These are phyloP conservation scores for Cladorhizidae sp. DNA, from an alignment of 37 sponge, comb jelly and placozoan genomes.

Conservation along the genomic window DNA sequence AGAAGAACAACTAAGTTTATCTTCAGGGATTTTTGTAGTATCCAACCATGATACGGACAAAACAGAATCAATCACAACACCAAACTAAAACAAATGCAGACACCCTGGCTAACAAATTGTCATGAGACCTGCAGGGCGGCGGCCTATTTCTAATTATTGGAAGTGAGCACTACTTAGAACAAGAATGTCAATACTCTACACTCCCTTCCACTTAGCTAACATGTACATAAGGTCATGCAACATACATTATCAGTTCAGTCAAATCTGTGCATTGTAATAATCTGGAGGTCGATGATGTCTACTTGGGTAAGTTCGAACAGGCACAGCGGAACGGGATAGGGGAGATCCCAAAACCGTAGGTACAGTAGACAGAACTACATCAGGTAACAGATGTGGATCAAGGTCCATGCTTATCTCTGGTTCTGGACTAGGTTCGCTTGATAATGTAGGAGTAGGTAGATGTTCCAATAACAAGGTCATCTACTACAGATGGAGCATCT, in stretches of 20 bases:
- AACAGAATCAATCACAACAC: too few species aligned
- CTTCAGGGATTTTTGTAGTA: too few species aligned
- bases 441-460: too few species aligned
- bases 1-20: too few species aligned
- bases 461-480: neutral
- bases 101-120: too few species aligned
- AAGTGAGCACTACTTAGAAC: neutral
- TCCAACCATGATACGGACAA: too few species aligned
- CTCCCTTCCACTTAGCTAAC: neutral
- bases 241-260: neutral
- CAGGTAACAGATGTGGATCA: neutral
- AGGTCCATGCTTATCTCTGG: too few species aligned
- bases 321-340: neutral
- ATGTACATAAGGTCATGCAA: neutral
- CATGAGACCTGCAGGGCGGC: too few species aligned
- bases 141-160: neutral
- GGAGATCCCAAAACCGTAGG: neutral
- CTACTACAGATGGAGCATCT: neutral
- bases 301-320: neutral
- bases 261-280: conserved; percentile 1
- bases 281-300: conserved; percentile 1
- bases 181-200: conserved; percentile 4
- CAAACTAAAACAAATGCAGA: too few species aligned
- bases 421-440: too few species aligned
- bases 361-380: neutral